These are phyloP conservation scores for Lacanobia oleracea DNA, from an alignment of 2,888 invertebrate genomes.

Conservation along the genomic window DNA sequence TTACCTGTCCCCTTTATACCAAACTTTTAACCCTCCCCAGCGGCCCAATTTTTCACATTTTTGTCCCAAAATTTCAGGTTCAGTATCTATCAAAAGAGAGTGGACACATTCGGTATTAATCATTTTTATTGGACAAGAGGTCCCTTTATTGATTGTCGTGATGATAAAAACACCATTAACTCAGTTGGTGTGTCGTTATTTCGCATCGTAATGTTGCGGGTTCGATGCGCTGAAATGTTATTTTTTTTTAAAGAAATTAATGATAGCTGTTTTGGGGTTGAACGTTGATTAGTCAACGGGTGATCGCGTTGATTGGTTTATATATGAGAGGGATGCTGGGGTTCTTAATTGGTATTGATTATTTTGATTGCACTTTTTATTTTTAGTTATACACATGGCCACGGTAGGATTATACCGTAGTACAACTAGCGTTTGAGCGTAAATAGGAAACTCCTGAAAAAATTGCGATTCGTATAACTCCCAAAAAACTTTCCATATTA, in stretches of 20 bases:
- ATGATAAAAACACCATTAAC: conserved; percentile 84
- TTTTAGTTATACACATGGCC: too few species aligned
- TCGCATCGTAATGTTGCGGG: conserved; percentile 62
- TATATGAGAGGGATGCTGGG: conserved; percentile 7
- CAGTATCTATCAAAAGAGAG: conserved; percentile 78
- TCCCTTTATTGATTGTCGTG: conserved; percentile 81
- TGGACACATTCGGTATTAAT: conserved; percentile 81
- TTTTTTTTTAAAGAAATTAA: conserved; percentile 61
- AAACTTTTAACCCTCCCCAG: conserved; percentile 46
- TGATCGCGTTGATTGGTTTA: conserved; percentile 46
- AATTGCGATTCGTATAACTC: too few species aligned
- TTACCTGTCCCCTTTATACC: conserved; percentile 24
- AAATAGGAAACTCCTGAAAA: too few species aligned
- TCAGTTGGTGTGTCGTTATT: conserved; percentile 67
- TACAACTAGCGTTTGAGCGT: too few species aligned
- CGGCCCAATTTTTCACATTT: conserved; percentile 61
- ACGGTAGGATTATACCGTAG: too few species aligned
- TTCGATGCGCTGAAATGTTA: conserved; percentile 59
- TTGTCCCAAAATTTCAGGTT: conserved; percentile 50
- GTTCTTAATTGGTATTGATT: conserved; percentile 33
- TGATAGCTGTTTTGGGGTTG: conserved; percentile 43
- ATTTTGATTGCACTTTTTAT: background rate
- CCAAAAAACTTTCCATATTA: too few species aligned
- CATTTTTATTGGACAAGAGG: conserved; percentile 84
- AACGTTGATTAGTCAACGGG: conserved; percentile 52